phyloP scores from a whole-genome alignment of 2,797 vertebrate genomes.

The Tiaroga cobitis region DNA sequence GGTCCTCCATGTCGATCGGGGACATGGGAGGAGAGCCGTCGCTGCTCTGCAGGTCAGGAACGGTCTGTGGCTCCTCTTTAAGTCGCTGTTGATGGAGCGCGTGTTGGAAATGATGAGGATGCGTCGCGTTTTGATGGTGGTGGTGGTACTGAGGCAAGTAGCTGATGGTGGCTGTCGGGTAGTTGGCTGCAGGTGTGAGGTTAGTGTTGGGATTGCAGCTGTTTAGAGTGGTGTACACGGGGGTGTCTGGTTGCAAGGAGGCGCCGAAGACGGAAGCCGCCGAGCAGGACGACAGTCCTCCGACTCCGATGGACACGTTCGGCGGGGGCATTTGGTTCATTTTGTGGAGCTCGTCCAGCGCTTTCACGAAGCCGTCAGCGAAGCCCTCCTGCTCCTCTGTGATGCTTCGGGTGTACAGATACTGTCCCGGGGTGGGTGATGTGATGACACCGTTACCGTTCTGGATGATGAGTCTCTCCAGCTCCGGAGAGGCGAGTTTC shows the following conservation, averaged over 20 bases:
- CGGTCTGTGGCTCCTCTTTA: slow-evolving; percentile 93
- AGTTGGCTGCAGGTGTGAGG: slow-evolving; percentile 75
- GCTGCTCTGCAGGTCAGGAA: slow-evolving; percentile 86
- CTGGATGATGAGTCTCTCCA: slow-evolving; percentile 91
- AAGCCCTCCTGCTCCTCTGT: slow-evolving; percentile 93
- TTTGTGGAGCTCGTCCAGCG: slow-evolving; percentile 93
- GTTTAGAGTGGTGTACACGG: slow-evolving; percentile 89
- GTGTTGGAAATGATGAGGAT: slow-evolving; percentile 78
- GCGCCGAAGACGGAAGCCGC: slow-evolving; percentile 78
- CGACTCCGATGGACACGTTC: slow-evolving; percentile 86
- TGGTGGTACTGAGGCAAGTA: slow-evolving; percentile 86
- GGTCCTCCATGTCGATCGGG: slow-evolving; percentile 89
- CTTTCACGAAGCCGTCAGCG: slow-evolving; percentile 90
- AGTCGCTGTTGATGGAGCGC: slow-evolving; percentile 76
- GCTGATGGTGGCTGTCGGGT: slow-evolving; percentile 90
- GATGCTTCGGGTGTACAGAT: slow-evolving; percentile 84
- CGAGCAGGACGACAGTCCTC: slow-evolving; percentile 71
- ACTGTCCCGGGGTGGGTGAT: slow-evolving; percentile 83
- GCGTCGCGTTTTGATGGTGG: slow-evolving; percentile 73
- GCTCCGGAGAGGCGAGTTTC: slow-evolving; percentile 89
- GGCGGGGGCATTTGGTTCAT: slow-evolving; percentile 94
- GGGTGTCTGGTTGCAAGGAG: slow-evolving; percentile 78
- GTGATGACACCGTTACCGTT: slow-evolving; percentile 92
- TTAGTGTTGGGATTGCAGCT: slow-evolving; percentile 81
- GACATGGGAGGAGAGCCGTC: slow-evolving; percentile 88